Percentiles rank a stretch among this genome's conserved stretches.
Evolutionary conservation across 2,113 vertebrate genomes (phyloP).

Genomic region (Brachyhypopomus occidentalis): DNA sequence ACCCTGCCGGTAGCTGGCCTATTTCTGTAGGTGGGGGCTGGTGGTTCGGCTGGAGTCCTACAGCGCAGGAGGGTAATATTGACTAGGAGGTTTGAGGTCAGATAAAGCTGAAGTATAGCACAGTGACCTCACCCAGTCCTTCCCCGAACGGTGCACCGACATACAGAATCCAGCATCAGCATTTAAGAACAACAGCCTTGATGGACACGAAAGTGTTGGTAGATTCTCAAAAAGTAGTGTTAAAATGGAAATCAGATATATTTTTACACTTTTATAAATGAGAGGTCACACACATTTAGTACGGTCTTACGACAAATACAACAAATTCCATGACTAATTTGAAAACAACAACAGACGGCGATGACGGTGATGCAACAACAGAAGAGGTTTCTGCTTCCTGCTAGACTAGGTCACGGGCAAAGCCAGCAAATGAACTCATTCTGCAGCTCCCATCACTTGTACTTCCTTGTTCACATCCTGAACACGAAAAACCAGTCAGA

Average conservation of each 20-base stretch:
- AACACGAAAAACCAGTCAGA: conserved; percentile 6
- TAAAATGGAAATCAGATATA: neutral
- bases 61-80: neutral
- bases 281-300: neutral
- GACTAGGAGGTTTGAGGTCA: neutral
- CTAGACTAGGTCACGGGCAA: too few species aligned
- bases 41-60: neutral
- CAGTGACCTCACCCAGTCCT: neutral
- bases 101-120: neutral
- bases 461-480: too few species aligned
- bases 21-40: conserved; percentile 4
- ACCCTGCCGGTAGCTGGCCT: conserved; percentile 5
- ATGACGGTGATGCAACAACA: neutral
- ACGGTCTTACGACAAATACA: neutral
- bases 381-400: too few species aligned
- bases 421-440: too few species aligned
- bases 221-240: neutral
- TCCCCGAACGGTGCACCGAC: neutral
- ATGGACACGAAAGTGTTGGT: neutral
- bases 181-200: neutral
- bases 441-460: too few species aligned
- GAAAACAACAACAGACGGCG: neutral
- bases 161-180: neutral
- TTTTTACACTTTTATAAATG: too few species aligned
- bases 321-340: neutral